phyloP scores from a whole-genome alignment of 2,113 vertebrate species.

The Piprites chloris region DNA sequence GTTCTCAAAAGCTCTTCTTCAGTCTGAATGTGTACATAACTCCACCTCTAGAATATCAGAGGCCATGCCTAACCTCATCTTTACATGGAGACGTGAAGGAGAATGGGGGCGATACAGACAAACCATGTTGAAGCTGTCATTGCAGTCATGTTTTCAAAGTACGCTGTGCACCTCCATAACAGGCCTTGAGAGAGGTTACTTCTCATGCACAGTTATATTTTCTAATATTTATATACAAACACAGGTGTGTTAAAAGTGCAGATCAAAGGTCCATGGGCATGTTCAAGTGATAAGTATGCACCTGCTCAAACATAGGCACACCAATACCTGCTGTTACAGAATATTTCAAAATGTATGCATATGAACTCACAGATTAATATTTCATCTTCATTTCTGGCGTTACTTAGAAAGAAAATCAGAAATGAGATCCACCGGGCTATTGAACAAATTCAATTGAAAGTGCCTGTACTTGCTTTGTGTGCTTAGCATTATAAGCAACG shows the following conservation, averaged over 20 bases:
- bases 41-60: not conserved
- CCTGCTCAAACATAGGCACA: accelerated
- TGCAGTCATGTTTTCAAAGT: not conserved
- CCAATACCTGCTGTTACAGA: not conserved
- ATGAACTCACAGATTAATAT: not conserved
- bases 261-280: not conserved
- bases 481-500: not conserved
- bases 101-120: not conserved
- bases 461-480: not conserved
- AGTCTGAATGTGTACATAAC: not conserved
- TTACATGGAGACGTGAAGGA: not conserved
- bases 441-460: not conserved
- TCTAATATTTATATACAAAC: not conserved
- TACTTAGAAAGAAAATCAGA: not conserved
- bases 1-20: not conserved
- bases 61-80: not conserved
- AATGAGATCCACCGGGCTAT: not conserved
- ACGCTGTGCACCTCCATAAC: not conserved
- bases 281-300: not conserved
- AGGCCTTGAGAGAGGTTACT: not conserved
- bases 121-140: not conserved
- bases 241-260: not conserved
- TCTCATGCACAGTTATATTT: not conserved
- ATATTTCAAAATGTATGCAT: not conserved
- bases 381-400: not conserved